Base-by-base conservation (phyloP, 92 coral and sea anemone species). In the Porites lobata region DNA sequence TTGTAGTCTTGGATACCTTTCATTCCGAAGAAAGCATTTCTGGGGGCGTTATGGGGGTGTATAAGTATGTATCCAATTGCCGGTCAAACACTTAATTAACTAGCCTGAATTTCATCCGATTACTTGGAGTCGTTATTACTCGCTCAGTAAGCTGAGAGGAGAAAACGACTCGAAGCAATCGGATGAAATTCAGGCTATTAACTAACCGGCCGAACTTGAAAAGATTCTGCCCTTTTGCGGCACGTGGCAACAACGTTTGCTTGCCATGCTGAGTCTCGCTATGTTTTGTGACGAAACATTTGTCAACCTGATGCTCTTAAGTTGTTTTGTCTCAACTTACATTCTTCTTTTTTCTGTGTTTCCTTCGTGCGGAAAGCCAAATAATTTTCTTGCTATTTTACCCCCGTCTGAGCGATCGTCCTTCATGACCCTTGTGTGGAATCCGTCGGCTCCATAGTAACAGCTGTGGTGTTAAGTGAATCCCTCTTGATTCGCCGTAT, bases 231-330 rank as follows among this genome's bases (percentile, higher is more conserved):
- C 95, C 96, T 81, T 91, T 90, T 15, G 92, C 82, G 59, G 94
- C 95, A 52, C 89, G 86, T 38, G 96, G 93, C 65, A 97, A 86
- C 13, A 71, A 17, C 8, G 97, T 90, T 70, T 94, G 96, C 53
- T 90, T 94, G 62, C 98, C 99, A 15, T 67, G 98, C 96, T 32
- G 96, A 95, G 83, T 50, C 99, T 82, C 11, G 86, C 92, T 57
- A 75, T 88, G 58, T 87, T 86, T 50, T 77, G 58, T 50, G 51
- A 62, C 0, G 29, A 21, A 21, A 18, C 38, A 64, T 65, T 74
- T 20, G 52, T 13, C 69, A 12, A 7, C 38, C 77, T 50, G 2
- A 21, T 21, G 22, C 22, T 21, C 22, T 21, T 21, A 21, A 21
- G 22, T 21, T 13, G 64, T 24, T 57, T 57, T 47, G 68, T 57